Base-by-base conservation (phyloP, 2,797 vertebrate genomes). In the Sebastes minor region DNA sequence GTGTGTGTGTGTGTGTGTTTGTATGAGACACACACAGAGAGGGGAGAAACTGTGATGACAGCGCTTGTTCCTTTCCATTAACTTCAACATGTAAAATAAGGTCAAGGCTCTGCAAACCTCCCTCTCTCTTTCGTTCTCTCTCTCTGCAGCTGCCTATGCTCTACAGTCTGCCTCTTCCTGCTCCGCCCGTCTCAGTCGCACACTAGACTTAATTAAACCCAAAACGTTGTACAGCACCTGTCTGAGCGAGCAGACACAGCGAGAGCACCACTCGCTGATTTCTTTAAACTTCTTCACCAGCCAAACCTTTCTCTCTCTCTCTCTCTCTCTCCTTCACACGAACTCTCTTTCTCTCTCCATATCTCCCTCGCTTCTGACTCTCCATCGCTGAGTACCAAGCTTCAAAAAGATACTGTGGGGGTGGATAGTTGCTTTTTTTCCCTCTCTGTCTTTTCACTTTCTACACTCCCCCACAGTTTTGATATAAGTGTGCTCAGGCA, bases 31-130 rank as follows among this genome's bases (percentile, higher is more conserved):
- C 79, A 79, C 62, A 23, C 55, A 77, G 22, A 85, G 78, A 69
- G 76, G 78, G 38, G 56, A 85, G 83, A 82, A 81, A 82, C 89
- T 79, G 72, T 76, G 78, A 89, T 91, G 92, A 90, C 92, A 93
- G 88, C 46, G 72, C 91, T 86, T 94, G 93, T 92, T 94, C 91
- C 89, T 92, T 94, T 84, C 82, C 84, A 93, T 95, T 94, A 94
- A 89, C 90, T 91, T 94, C 93, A 94, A 92, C 84, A 81, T 92
- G 88, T 90, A 86, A 92, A 95, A 95, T 93, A 94, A 95, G 93
- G 93, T 94, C 94, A 94, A 70, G 81, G 83, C 86, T 93, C 73
- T 22, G 81, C 66, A 84, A 88, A 83, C 61, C 68, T 86, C 73
- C 18, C 84, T 83, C 83, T 81, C 59, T 38, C 75, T 62, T 78